phyloP scores from a whole-genome alignment of 2,113 vertebrate genomes.

The Gopherus flavomarginatus region DNA sequence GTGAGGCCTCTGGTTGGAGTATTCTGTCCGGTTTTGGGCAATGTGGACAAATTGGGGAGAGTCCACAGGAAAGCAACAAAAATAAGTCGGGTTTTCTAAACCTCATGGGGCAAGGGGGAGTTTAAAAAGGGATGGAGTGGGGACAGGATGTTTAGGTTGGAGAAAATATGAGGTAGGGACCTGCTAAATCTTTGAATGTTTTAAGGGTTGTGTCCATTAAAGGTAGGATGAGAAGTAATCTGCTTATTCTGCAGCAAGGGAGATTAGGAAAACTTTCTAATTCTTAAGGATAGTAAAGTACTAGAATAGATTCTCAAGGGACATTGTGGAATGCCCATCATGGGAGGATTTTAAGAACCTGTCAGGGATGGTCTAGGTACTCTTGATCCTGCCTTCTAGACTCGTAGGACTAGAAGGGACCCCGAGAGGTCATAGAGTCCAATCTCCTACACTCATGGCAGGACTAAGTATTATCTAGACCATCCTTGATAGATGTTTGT shows the following conservation, averaged over 20 bases:
- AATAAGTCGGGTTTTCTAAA: neutral
- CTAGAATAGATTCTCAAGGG: neutral
- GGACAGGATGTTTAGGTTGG: neutral
- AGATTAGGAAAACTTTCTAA: neutral
- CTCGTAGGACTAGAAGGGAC: too few relatives aligned
- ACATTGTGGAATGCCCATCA: neutral
- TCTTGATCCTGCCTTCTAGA: neutral
- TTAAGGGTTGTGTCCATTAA: neutral
- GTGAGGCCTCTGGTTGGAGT: neutral
- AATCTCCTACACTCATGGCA: too few relatives aligned
- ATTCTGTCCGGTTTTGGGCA: neutral
- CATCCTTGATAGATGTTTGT: too few relatives aligned
- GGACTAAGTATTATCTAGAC: too few relatives aligned
- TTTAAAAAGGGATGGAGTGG: neutral
- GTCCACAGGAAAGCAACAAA: neutral
- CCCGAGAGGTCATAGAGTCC: too few relatives aligned
- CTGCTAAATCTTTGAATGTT: neutral
- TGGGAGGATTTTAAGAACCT: neutral
- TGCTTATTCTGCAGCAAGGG: neutral
- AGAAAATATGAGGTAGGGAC: neutral
- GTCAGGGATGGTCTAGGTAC: neutral
- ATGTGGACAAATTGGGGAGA: neutral
- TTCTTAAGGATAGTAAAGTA: neutral
- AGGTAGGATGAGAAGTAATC: neutral
- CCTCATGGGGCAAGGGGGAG: neutral